These are phyloP conservation scores for Liodrosophila aerea DNA, from an alignment of 2,888 invertebrate species.

Conservation along the genomic window DNA sequence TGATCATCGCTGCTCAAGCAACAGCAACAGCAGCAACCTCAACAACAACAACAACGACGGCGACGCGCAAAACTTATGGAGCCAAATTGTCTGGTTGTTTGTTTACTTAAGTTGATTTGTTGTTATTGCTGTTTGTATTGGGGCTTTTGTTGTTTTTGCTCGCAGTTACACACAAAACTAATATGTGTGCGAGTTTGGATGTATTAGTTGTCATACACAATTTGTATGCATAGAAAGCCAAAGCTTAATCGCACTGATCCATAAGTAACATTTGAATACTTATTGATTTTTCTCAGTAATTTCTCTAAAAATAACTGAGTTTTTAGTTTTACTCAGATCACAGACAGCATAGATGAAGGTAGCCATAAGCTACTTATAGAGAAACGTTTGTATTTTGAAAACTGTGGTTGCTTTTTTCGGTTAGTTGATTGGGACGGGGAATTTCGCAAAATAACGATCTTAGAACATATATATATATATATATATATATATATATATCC, in stretches of 20 bases:
- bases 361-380: no score
- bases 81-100: constrained; percentile 75
- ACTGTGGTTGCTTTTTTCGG: no score
- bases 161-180: constrained; percentile 46
- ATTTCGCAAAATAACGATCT: no score
- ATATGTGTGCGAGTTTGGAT: constrained; percentile 15
- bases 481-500: no score
- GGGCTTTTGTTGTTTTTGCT: constrained; percentile 29
- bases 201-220: constrained; percentile 31
- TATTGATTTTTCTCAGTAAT: constrained; percentile 38
- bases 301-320: constrained; percentile 20
- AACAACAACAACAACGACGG: constrained; percentile 33
- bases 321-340: no score
- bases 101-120: constrained; percentile 69
- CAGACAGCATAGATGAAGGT: no score
- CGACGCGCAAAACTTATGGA: constrained; percentile 68
- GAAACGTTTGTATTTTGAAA: no score
- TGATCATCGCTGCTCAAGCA: constrained; percentile 50
- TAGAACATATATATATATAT: no score
- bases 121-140: constrained; percentile 46
- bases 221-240: constrained; percentile 57
- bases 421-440: no score
- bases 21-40: constrained; percentile 19
- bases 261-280: constrained; percentile 35
- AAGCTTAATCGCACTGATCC: constrained; percentile 39